Base-by-base conservation (phyloP, 2,888 invertebrate species). In the Tortricodes alternella region DNA sequence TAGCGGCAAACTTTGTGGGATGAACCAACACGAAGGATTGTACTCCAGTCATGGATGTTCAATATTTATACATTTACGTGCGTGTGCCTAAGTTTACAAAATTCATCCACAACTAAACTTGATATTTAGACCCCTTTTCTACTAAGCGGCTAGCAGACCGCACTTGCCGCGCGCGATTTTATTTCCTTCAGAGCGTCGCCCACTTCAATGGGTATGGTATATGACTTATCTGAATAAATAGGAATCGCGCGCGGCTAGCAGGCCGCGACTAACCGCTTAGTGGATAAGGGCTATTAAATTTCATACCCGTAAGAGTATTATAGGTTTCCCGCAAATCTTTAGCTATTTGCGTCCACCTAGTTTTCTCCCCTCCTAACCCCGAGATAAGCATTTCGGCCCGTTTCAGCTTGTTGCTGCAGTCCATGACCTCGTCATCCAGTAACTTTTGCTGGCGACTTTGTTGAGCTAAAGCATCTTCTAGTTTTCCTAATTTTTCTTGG, bases 301-400 rank as follows among this genome's bases (percentile, higher is more conserved):
- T 23, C 23, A 37, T 60, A 91, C 95, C 95, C 53, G 96, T 96
- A 1, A 97, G 88, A 23, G 94, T 92, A 63, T 92, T 92, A 72
- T 96, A 96, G 62, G 92, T 93, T 52, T 92, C 92, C 11, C 94
- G 94, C 8, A 96, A 84, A 1, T 78, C 74, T 72, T 94, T 92
- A 0, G 98, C 97, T 8, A 95, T 94, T 39, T 92, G 91, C 0
- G 94, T 95, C 98, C 98, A 99, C 59, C 98, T 92, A 1, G 93
- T 93, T 69, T 97, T 97, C 81, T 98, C 98, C 0, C 98, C 98
- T 0, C 98, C 98, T 27, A 98, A 89, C 0, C 98, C 98, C 0
- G 95, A 95, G 60, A 99, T 97, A 59, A 99, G 92, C 84, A 98
- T 97, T 84, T 98, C 96, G 0, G 98, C 98, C 58, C 98, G 91